These are phyloP conservation scores for Orthonevra nobilis DNA, from an alignment of 2,888 invertebrate species.

Conservation along the genomic window DNA sequence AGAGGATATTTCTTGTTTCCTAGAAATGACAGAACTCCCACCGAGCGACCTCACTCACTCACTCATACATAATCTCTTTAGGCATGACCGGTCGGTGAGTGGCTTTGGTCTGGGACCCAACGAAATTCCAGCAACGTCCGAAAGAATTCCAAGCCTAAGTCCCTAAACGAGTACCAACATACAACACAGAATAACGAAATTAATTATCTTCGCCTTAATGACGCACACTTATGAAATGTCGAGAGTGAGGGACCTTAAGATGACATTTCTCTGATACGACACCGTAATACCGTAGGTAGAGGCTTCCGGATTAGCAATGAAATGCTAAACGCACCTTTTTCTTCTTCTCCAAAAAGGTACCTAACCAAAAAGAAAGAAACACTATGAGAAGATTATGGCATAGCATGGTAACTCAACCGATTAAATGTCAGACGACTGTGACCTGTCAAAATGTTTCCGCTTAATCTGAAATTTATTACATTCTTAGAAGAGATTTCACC, in stretches of 20 bases:
- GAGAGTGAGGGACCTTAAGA: conserved; percentile 34
- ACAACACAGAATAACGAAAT: conserved; percentile 6
- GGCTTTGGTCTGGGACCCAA: conserved; percentile 26
- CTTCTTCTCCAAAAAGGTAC: not conserved
- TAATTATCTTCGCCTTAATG: conserved; percentile 64
- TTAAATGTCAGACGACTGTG: conserved; percentile 40
- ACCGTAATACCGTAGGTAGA: conserved; percentile 41
- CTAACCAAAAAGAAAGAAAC: not conserved
- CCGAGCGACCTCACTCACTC: conserved; percentile 52
- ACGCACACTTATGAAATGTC: conserved; percentile 63
- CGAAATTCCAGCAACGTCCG: too few relatives aligned
- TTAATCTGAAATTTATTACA: conserved; percentile 58
- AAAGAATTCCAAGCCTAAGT: conserved; percentile 40
- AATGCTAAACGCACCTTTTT: conserved; percentile 21
- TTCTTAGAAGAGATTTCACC: conserved; percentile 30
- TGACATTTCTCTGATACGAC: conserved; percentile 2
- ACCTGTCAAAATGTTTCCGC: conserved; percentile 61
- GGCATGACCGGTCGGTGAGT: conserved; percentile 56
- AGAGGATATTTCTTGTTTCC: conserved; percentile 28
- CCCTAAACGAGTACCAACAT: too few relatives aligned
- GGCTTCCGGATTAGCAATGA: conserved; percentile 58
- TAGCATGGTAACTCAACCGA: conserved; percentile 24
- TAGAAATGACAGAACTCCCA: conserved; percentile 58
- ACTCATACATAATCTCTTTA: conserved; percentile 64
- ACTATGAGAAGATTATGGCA: not conserved